These are phyloP conservation scores for Albula glossodonta DNA, from an alignment of 2,113 vertebrate species.

Conservation along the genomic window DNA sequence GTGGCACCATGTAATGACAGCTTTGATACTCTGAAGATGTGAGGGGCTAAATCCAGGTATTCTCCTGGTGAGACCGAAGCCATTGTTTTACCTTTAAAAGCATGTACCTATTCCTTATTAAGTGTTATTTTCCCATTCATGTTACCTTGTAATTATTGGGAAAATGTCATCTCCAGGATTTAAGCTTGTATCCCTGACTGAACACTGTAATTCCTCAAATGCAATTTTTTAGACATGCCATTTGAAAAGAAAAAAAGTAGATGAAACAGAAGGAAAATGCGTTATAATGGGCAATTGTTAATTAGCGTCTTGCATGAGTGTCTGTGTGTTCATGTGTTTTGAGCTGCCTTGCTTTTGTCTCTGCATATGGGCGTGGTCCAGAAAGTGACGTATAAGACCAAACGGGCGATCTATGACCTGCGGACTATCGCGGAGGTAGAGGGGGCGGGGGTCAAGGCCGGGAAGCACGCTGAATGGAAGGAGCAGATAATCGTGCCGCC, in stretches of 20 bases:
- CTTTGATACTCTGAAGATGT: neutral
- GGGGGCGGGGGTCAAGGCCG: constrained; percentile 86
- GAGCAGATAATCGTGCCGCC: constrained; percentile 95
- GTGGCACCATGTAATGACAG: neutral
- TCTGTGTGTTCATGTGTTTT: constrained; percentile 4
- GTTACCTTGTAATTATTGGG: neutral
- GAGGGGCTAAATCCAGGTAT: neutral
- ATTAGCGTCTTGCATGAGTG: neutral
- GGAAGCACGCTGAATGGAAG: constrained; percentile 88
- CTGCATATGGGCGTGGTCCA: constrained; percentile 43
- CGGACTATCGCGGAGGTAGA: constrained; percentile 92
- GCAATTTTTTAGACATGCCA: neutral
- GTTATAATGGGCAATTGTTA: neutral
- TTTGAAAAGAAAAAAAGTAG: neutral
- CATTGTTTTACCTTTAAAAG: neutral
- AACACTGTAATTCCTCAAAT: neutral
- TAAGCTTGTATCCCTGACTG: neutral
- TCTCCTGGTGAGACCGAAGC: neutral
- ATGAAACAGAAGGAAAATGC: neutral
- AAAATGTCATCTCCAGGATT: neutral
- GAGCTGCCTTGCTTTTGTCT: neutral
- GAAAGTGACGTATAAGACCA: constrained; percentile 93
- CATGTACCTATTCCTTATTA: neutral
- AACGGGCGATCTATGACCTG: constrained; percentile 84
- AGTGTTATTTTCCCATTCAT: neutral